Evolutionary conservation across 2,797 vertebrate genomes (phyloP), one percentile per base, ranked within the genome.

Genomic region (Ptychobarbus kaznakovi): DNA sequence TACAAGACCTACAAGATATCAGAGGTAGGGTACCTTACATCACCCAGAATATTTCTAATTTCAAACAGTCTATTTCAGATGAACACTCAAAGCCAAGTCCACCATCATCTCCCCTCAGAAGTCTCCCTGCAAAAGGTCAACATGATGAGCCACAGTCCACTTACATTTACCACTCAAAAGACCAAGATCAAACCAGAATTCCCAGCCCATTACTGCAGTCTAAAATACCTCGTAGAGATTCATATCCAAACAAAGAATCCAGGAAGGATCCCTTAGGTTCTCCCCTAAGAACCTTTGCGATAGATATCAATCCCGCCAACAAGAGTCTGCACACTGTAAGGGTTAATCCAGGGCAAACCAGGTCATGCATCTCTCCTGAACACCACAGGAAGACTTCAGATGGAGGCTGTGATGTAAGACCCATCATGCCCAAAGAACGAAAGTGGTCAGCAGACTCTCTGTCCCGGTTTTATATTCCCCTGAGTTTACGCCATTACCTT

Each of bases 211-310:
- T 91, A 91, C 84, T 84, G 75, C 91, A 90, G 53, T 87, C 89
- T 7, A 94, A 93, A 86, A 93, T 89, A 70, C 90, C 94, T 53
- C 90, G 93, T 32, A 91, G 88, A 91, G 90, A 92, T 49, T 88
- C 90, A 3, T 87, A 89, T 20, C 89, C 83, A 89, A 85, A 90
- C 4, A 90, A 86, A 68, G 89, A 83, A 86, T 91, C 86, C 83
- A 91, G 78, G 1, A 65, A 84, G 76, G 86, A 91, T 63, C 25
- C 25, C 61, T 63, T 63, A 88, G 85, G 80, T 18, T 94, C 91
- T 44, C 88, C 89, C 0, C 89, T 95, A 32, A 95, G 87, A 93
- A 92, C 91, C 1, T 93, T 94, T 89, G 89, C 86, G 0, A 88
- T 89, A 58, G 73, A 91, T 85, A 91, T 92, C 22, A 88, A 89